phyloP scores from a whole-genome alignment of 2,797 vertebrate genomes.

The Euphonia xanthogaster region DNA sequence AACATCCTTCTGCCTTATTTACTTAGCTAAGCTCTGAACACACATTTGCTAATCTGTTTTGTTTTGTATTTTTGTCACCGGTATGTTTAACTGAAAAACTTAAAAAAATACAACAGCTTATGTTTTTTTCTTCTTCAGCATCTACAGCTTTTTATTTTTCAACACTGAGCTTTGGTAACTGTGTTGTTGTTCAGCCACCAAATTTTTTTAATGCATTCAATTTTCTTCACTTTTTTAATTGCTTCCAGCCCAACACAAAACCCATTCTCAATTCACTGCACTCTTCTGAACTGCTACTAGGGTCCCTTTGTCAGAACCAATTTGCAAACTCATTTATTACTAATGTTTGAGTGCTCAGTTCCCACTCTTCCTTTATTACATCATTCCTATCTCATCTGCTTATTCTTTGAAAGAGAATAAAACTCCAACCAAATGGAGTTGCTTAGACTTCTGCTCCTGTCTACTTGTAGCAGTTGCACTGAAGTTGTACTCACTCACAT shows the following conservation, averaged over 20 bases:
- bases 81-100: background rate
- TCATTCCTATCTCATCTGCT: background rate
- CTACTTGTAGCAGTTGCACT: background rate
- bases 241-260: background rate
- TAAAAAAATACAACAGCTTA: background rate
- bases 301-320: background rate
- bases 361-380: background rate
- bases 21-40: background rate
- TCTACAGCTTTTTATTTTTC: background rate
- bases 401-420: background rate
- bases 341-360: background rate
- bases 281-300: background rate
- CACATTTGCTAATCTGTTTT: background rate
- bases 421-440: background rate
- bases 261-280: background rate
- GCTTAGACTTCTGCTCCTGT: background rate
- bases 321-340: background rate
- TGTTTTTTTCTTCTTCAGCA: background rate
- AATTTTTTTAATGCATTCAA: background rate
- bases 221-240: background rate
- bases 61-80: background rate
- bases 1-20: background rate
- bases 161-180: background rate
- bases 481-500: background rate
- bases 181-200: background rate